These are phyloP conservation scores for Furnarius figulus DNA, from an alignment of 2,113 vertebrate genomes.

Conservation along the genomic window DNA sequence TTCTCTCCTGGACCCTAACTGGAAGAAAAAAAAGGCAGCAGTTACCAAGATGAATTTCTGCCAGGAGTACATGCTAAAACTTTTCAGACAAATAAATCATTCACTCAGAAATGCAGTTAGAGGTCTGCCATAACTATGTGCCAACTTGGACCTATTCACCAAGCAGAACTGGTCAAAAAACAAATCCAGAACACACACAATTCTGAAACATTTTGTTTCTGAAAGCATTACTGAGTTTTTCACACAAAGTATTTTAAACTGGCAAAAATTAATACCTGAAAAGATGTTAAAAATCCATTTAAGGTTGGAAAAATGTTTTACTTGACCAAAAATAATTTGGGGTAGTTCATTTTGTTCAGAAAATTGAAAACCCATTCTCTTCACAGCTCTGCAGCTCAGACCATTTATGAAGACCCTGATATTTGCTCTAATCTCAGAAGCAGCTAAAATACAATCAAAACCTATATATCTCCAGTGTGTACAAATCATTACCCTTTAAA, in stretches of 20 bases:
- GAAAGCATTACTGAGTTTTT: not conserved
- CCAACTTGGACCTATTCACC: not conserved
- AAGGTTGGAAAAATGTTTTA: conserved; percentile 22
- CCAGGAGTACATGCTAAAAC: not conserved
- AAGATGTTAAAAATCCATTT: conserved; percentile 24
- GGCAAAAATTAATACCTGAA: not conserved
- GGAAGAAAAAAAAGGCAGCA: not conserved
- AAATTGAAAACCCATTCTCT: conserved; percentile 47
- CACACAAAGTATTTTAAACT: not conserved
- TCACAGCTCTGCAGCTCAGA: not conserved
- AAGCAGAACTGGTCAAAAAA: not conserved
- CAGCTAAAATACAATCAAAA: conserved; percentile 15
- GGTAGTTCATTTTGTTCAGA: not conserved
- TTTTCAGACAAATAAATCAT: not conserved
- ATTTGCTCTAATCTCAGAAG: conserved; percentile 8
- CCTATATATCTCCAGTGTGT: not conserved
- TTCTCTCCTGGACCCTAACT: not conserved
- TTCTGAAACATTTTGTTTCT: not conserved
- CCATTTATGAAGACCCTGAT: not conserved
- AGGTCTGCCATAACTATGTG: not conserved
- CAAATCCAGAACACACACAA: not conserved
- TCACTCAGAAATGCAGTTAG: not conserved
- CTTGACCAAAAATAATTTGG: conserved; percentile 24
- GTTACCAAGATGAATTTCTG: not conserved
- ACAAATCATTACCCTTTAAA: conserved; percentile 22